Evolutionary conservation across 2,888 invertebrate species (phyloP).

Genomic region (Zonitis immaculata): DNA sequence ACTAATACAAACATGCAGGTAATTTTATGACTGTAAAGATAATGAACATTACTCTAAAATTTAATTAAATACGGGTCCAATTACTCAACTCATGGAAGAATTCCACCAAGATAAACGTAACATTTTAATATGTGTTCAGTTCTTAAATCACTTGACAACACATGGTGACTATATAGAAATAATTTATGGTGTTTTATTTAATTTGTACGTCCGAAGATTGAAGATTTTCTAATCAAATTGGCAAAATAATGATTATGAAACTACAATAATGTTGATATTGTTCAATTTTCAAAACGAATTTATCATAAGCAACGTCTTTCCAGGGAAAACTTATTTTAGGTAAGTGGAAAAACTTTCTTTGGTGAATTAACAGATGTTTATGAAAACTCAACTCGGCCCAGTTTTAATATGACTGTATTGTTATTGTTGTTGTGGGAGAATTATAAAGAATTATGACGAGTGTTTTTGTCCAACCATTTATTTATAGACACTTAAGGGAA

Average conservation of each 20-base stretch:
- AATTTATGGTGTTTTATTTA: not conserved
- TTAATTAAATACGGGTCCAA: slow-evolving; percentile 19
- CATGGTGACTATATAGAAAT: not conserved
- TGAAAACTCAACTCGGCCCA: slow-evolving; percentile 24
- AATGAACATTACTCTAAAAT: slow-evolving; percentile 17
- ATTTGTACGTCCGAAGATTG: no score
- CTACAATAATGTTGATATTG: slow-evolving; percentile 16
- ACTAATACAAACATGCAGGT: slow-evolving; percentile 10
- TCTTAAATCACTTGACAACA: not conserved
- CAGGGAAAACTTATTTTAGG: slow-evolving; percentile 18
- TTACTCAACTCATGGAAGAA: slow-evolving; percentile 6
- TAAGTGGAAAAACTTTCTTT: slow-evolving; percentile 19
- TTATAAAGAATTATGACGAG: slow-evolving; percentile 27
- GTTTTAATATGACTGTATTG: no score
- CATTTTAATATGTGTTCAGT: not conserved
- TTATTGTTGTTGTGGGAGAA: slow-evolving; percentile 23
- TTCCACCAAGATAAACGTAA: not conserved
- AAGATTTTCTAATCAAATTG: no score
- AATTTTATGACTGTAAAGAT: slow-evolving; percentile 15
- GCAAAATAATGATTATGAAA: no score
- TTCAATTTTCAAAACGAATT: slow-evolving; percentile 33
- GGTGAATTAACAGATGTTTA: slow-evolving; percentile 30
- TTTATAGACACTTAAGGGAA: slow-evolving; percentile 18
- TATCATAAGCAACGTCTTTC: slow-evolving; percentile 29
- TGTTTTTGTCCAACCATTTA: slow-evolving; percentile 20